These are phyloP conservation scores for Paratrypauchen microcephalus DNA, from an alignment of 2,797 vertebrate species.

Conservation along the genomic window DNA sequence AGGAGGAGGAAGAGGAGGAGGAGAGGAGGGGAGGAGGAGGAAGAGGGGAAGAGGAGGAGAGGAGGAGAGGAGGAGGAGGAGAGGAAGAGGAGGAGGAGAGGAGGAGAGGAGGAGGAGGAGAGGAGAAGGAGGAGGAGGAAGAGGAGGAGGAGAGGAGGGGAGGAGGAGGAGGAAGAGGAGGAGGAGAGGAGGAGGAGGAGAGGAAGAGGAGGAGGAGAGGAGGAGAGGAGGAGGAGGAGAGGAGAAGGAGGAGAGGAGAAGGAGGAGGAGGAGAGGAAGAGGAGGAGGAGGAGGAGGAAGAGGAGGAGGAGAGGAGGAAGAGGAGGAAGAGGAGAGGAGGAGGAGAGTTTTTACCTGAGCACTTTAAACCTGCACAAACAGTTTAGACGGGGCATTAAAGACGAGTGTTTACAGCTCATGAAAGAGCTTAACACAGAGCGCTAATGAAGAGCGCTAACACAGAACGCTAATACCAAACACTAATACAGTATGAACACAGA, in stretches of 20 bases:
- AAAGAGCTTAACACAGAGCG: not conserved
- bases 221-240: not conserved
- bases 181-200: too few relatives aligned
- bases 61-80: too few relatives aligned
- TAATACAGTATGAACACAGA: too few relatives aligned
- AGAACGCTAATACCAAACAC: not conserved
- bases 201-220: too few relatives aligned
- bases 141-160: too few relatives aligned
- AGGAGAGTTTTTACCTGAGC: conserved; percentile 3
- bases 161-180: not conserved
- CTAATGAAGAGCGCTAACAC: not conserved
- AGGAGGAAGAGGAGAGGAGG: not conserved
- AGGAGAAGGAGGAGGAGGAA: not conserved
- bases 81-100: too few relatives aligned
- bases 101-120: too few relatives aligned
- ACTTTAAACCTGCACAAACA: conserved; percentile 1
- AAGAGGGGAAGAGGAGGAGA: too few relatives aligned
- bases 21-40: too few relatives aligned
- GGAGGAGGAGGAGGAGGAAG: too few relatives aligned
- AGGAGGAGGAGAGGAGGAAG: not conserved
- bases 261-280: too few relatives aligned
- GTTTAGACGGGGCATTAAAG: not conserved
- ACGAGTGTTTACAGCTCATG: not conserved
- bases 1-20: too few relatives aligned
- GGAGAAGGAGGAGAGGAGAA: not conserved